Evolutionary conservation across 1,140 invertebrate genomes (phyloP).

Genomic region (Bombus sylvicola): DNA sequence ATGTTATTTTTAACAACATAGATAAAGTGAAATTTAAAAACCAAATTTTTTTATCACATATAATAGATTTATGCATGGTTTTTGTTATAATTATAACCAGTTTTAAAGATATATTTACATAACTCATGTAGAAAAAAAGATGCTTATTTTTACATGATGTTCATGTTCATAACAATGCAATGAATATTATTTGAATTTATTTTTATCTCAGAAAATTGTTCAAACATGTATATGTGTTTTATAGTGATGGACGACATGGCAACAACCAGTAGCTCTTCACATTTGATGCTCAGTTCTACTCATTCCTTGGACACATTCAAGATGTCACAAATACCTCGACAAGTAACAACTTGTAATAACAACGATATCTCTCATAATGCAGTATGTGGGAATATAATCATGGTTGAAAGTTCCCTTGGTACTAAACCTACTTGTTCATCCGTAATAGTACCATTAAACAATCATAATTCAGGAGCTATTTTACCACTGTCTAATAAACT

Average conservation of each 20-base stretch:
- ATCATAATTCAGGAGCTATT: conserved; percentile 59
- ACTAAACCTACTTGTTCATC: conserved; percentile 55
- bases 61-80: conserved; percentile 4
- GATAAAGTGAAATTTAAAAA: not conserved
- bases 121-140: not conserved
- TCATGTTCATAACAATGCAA: not conserved
- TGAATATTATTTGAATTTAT: conserved; percentile 13
- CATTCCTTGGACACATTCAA: conserved; percentile 66
- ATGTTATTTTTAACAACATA: not conserved
- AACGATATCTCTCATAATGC: conserved; percentile 61
- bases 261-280: conserved; percentile 52
- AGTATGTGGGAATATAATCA: conserved; percentile 63
- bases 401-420: conserved; percentile 64
- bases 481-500: conserved; percentile 68
- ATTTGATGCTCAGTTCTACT: conserved; percentile 43
- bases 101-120: not conserved
- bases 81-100: not conserved
- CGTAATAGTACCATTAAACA: conserved; percentile 65
- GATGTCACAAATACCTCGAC: conserved; percentile 62
- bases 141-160: conserved; percentile 5
- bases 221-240: conserved; percentile 74
- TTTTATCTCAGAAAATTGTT: conserved; percentile 18
- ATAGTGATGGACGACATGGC: conserved; percentile 74
- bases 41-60: not conserved
- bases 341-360: conserved; percentile 53